Percentiles rank a stretch among this genome's conserved stretches.
phyloP scores from a whole-genome alignment of 2,888 invertebrate species.

The Charanyca ferruginea region DNA sequence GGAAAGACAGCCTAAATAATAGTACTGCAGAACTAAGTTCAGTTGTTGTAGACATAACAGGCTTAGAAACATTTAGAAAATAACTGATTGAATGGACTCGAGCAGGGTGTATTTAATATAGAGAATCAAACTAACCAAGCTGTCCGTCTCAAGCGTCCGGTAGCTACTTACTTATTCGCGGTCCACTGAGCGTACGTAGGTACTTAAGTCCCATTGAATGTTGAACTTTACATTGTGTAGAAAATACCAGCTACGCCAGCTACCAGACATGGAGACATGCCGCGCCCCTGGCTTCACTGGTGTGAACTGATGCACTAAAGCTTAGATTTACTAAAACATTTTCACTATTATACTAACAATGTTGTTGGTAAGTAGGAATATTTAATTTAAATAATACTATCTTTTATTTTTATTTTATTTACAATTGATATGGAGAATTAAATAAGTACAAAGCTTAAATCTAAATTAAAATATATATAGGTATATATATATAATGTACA shows the following conservation, averaged over 20 bases:
- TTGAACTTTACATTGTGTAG: slow-evolving; percentile 8
- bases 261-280: neutral
- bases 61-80: neutral
- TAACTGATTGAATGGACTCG: slow-evolving; percentile 9
- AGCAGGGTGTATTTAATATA: neutral
- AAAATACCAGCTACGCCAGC: too few species aligned
- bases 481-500: too few species aligned
- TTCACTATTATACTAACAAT: too few species aligned
- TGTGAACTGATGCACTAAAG: neutral
- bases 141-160: slow-evolving; percentile 8
- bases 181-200: neutral
- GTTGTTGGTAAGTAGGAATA: too few species aligned
- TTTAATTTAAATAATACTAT: too few species aligned
- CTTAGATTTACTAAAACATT: neutral
- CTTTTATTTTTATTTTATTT: too few species aligned
- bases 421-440: too few species aligned
- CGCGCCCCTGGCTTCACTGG: neutral
- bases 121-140: slow-evolving; percentile 5
- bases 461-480: too few species aligned
- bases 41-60: neutral
- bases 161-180: slow-evolving; percentile 26
- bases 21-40: neutral
- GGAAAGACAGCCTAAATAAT: too few species aligned
- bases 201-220: slow-evolving; percentile 2
- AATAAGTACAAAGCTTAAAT: too few species aligned